Conservation (phyloP, 2,888 invertebrate species). For the Brassicogethes aeneus region DNA sequence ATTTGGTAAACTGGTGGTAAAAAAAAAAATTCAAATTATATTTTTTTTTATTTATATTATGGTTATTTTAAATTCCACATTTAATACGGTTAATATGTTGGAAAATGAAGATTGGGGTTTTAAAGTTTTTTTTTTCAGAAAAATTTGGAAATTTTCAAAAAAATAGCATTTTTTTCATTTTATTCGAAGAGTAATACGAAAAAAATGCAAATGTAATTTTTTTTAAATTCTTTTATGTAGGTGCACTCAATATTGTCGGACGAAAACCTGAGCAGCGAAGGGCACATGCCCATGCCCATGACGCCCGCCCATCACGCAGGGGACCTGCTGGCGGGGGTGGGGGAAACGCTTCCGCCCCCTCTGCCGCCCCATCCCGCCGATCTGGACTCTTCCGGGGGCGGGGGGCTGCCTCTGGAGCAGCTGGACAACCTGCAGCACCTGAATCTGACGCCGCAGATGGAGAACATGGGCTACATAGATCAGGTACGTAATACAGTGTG, state of each 20-base stretch:
- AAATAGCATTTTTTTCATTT: no score
- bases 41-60: no score
- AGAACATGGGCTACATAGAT: conserved; percentile 55
- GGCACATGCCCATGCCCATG: conserved; percentile 32
- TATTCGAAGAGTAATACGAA: no score
- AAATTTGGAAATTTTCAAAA: no score
- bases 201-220: no score
- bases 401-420: conserved; percentile 27
- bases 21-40: no score
- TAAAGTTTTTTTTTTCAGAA: no score
- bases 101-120: no score
- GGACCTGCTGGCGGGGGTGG: conserved; percentile 26
- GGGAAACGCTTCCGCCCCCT: no score
- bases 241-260: conserved; percentile 37
- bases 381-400: conserved; percentile 24
- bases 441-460: conserved; percentile 45
- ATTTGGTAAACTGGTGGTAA: neutral
- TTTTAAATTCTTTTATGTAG: conserved; percentile 17
- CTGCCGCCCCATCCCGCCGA: conserved; percentile 31
- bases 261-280: conserved; percentile 31
- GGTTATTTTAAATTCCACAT: no score
- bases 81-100: no score
- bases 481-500: conserved; percentile 41
- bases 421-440: conserved; percentile 25
- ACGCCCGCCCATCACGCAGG: conserved; percentile 33